A percentile compares a stretch with the other conserved stretches of the same genome.
These are phyloP conservation scores for Lates calcarifer DNA, from an alignment of 2,113 vertebrate species.

Conservation along the genomic window DNA sequence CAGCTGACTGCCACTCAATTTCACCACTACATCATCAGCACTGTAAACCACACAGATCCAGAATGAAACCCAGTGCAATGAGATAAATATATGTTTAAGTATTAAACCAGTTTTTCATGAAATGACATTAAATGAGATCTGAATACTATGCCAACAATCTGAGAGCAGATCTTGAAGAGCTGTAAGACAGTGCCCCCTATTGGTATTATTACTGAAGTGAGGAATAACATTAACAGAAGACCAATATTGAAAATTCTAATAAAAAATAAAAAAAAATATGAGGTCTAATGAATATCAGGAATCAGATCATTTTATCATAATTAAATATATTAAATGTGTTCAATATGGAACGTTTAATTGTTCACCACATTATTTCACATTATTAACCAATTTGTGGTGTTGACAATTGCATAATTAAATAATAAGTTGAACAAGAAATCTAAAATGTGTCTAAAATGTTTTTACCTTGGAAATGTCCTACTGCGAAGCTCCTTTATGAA, in stretches of 20 bases:
- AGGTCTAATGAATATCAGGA: not conserved
- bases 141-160: too few relatives aligned
- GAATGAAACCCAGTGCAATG: not conserved
- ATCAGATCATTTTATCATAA: not conserved
- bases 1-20: slow-evolving; percentile 91
- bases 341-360: not conserved
- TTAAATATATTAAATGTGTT: not conserved
- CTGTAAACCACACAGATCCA: slow-evolving; percentile 75
- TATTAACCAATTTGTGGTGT: not conserved
- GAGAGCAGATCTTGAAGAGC: slow-evolving; percentile 1
- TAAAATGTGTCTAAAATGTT: not conserved
- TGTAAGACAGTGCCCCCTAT: slow-evolving; percentile 60
- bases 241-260: too few relatives aligned
- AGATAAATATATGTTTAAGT: not conserved
- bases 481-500: slow-evolving; percentile 98
- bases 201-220: slow-evolving; percentile 49
- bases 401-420: not conserved
- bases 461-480: slow-evolving; percentile 95
- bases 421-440: not conserved
- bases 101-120: not conserved
- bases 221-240: not conserved
- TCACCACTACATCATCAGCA: slow-evolving; percentile 94
- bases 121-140: not conserved
- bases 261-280: too few relatives aligned
- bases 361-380: too few relatives aligned